Percentiles rank a stretch among this genome's conserved stretches.
Conservation (phyloP, 2,113 vertebrate genomes). For the Apaloderma vittatum region DNA sequence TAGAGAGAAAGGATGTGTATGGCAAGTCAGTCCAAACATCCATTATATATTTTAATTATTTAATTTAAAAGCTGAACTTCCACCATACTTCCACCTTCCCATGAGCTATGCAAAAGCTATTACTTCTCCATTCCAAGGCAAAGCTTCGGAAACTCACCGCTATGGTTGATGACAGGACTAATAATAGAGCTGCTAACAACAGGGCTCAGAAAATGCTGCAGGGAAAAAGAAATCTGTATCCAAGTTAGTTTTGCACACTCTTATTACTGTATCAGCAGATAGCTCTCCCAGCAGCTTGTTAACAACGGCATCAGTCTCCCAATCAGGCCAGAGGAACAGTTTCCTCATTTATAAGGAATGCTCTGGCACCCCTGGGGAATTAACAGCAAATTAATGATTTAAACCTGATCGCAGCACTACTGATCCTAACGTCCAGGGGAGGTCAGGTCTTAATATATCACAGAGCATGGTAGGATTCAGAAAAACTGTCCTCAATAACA, state of each 20-base stretch:
- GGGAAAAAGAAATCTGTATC: background rate
- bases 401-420: background rate
- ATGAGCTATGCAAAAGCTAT: background rate
- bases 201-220: background rate
- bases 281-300: background rate
- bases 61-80: background rate
- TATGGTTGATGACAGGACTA: background rate
- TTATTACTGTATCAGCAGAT: background rate
- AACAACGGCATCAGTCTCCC: background rate
- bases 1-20: background rate
- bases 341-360: background rate
- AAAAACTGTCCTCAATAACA: background rate
- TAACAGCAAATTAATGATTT: background rate
- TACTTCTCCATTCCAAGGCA: background rate
- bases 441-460: background rate
- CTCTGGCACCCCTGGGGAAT: background rate
- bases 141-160: background rate
- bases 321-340: background rate
- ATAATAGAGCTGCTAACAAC: background rate
- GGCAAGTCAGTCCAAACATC: background rate
- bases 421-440: background rate
- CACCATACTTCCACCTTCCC: background rate
- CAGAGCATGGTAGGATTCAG: background rate
- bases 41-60: background rate
- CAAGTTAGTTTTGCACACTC: background rate